Base-by-base conservation (phyloP, 2,797 vertebrate species). In the Acanthurus leucopareius region DNA sequence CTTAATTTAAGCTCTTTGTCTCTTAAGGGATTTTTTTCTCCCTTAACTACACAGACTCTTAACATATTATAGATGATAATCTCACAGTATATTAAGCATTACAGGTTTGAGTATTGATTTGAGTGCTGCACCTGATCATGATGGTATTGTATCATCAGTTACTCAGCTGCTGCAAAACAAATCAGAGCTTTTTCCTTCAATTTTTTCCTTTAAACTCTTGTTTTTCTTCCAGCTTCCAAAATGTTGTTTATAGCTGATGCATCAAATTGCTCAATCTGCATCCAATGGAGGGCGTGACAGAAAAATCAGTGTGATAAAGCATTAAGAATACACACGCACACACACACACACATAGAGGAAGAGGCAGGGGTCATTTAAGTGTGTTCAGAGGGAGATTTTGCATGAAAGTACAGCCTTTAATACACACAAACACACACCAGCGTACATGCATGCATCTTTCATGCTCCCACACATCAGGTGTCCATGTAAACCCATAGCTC, bases 401-500 rank as follows among this genome's bases (percentile, higher is more conserved):
- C 32, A 32, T 70, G 40, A 57, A 58, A 52, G 73, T 40, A 49
- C 49, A 47, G 49, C 69, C 78, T 81, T 77, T 80, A 62, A 79
- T 13, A 70, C 75, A 70, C 75, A 53, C 72, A 77, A 4, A 32
- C 28, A 32, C 28, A 32, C 28, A 32, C 28, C 73, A 69, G 84
- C 69, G 76, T 71, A 72, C 87, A 82, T 75, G 20, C 78, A 86
- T 79, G 73, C 83, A 75, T 79, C 82, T 63, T 63, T 82, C 63
- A 81, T 49, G 72, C 61, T 62, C 49, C 51, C 35, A 28, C 88
- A 80, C 88, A 82, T 84, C 84, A 85, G 82, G 85, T 58, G 86
- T 88, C 78, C 77, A 10, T 88, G 85, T 85, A 75, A 74, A 83
- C 53, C 54, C 78, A 65, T 58, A 84, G 49, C 66, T 75, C 88